Base-by-base conservation (phyloP, 2,888 invertebrate species). In the Laothoe populi region DNA sequence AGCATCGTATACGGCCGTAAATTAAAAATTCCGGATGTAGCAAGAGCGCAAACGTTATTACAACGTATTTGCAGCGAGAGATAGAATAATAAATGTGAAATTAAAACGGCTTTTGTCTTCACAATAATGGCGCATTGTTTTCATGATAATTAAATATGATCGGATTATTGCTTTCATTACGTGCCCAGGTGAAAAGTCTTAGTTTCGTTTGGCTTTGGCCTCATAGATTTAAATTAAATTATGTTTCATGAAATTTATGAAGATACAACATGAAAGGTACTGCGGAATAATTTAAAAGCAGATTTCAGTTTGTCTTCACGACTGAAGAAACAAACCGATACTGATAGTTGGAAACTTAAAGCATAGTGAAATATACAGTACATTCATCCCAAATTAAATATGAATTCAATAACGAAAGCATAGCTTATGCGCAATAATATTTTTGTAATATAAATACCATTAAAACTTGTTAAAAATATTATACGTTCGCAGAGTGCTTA, bases 1-100 rank as follows among this genome's bases (percentile, higher is more conserved):
- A 81, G 76, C 76, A 65, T 65, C 66, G 72, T 69, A 72, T 77
- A 68, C 73, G 68, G 71, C 78, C 79, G 80, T 75, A 81, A 81
- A 83, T 83, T 82, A 83, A 82, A 82, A 82, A 83, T 82, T 78
- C 82, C 80, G 72, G 76, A 77, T 73, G 70, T 65, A 71, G 70
- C 73, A 65, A 71, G 68, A 53, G 35, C 4, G 35, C 53, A 35
- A 21, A 35, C 35, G 19, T 73, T 67, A 70, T 73, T 66, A 70
- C 59, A 60, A 65, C 67, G 64, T 74, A 76, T 77, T 78, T 75
- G 66, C 73, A 53, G 11, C 4, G 31, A 53, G 53, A 35, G 71
- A 67, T 69, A 60, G 61, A 60, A 42, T 59, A 60, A 64, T 59
- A 59, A 44, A 44, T 44, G 19, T 35, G 40, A 69, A 66, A 65